These are phyloP conservation scores for Drosophila meridiana DNA, from an alignment of 2,888 invertebrate genomes.

Conservation along the genomic window DNA sequence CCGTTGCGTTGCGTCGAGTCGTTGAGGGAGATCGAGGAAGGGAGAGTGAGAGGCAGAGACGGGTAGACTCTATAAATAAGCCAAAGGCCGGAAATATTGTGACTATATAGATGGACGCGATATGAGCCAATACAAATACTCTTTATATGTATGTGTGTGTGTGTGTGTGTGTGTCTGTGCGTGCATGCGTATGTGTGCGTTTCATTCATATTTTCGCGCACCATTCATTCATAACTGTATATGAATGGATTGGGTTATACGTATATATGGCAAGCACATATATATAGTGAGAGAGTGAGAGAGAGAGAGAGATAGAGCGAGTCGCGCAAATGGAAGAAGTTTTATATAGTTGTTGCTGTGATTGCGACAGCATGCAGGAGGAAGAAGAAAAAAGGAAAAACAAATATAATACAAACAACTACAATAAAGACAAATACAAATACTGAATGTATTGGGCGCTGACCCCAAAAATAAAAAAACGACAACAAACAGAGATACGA, in stretches of 20 bases:
- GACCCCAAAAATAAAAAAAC: slow-evolving; percentile 51
- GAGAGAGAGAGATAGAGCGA: no score
- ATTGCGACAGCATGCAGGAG: slow-evolving; percentile 61
- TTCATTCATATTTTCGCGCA: slow-evolving; percentile 59
- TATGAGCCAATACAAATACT: slow-evolving; percentile 24
- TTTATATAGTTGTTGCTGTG: slow-evolving; percentile 43
- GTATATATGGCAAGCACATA: slow-evolving; percentile 12
- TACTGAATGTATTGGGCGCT: slow-evolving; percentile 53
- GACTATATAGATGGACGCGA: slow-evolving; percentile 59
- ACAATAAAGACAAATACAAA: slow-evolving; percentile 32
- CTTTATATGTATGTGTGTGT: not conserved
- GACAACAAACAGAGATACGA: slow-evolving; percentile 66
- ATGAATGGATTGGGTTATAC: slow-evolving; percentile 40
- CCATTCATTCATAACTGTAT: slow-evolving; percentile 65
- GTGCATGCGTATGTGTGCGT: slow-evolving; percentile 18
- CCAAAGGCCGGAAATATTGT: slow-evolving; percentile 75
- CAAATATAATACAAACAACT: slow-evolving; percentile 9
- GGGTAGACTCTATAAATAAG: slow-evolving; percentile 54
- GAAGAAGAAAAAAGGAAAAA: slow-evolving; percentile 13
- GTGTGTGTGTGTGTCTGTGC: slow-evolving; percentile 9
- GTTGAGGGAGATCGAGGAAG: not conserved
- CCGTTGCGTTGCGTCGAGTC: slow-evolving; percentile 16
- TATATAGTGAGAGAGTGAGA: not conserved
- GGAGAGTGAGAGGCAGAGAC: slow-evolving; percentile 2
- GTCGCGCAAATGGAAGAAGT: slow-evolving; percentile 40